A percentile compares a stretch with the other conserved stretches of the same genome.
These are phyloP conservation scores for Marmota monax DNA, from an alignment of 2,113 vertebrate species.

Conservation along the genomic window DNA sequence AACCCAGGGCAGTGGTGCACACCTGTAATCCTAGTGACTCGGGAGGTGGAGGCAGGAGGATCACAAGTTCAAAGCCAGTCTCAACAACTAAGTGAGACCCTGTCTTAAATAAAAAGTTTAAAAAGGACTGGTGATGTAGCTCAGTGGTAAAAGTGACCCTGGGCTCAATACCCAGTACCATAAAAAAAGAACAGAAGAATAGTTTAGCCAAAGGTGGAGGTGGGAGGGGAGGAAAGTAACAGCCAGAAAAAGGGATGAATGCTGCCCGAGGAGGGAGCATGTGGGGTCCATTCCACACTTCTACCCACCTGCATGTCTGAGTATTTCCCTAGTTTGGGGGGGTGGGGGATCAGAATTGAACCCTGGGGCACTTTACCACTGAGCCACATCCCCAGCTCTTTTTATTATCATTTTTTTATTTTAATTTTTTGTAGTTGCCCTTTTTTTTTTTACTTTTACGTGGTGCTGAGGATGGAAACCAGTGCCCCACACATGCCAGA, in stretches of 20 bases:
- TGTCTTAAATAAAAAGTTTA: not conserved
- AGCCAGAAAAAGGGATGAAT: not conserved
- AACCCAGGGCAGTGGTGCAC: too few species aligned
- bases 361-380: not conserved
- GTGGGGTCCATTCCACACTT: accelerated
- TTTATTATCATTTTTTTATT: too few species aligned
- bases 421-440: too few species aligned
- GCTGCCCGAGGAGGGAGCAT: too few species aligned
- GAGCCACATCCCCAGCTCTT: too few species aligned
- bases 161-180: not conserved
- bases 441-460: too few species aligned
- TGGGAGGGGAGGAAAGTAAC: not conserved
- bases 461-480: too few species aligned
- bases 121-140: not conserved
- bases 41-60: not conserved
- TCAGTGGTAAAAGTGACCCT: not conserved
- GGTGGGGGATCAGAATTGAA: too few species aligned
- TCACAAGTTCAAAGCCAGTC: not conserved
- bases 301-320: too few species aligned
- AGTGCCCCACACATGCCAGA: too few species aligned
- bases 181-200: not conserved
- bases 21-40: not conserved
- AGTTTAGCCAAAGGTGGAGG: too few species aligned
- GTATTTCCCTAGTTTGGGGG: not conserved
- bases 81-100: not conserved